Evolutionary conservation across 2,797 vertebrate genomes (phyloP).

Genomic region (Syngnathus rostellatus): DNA sequence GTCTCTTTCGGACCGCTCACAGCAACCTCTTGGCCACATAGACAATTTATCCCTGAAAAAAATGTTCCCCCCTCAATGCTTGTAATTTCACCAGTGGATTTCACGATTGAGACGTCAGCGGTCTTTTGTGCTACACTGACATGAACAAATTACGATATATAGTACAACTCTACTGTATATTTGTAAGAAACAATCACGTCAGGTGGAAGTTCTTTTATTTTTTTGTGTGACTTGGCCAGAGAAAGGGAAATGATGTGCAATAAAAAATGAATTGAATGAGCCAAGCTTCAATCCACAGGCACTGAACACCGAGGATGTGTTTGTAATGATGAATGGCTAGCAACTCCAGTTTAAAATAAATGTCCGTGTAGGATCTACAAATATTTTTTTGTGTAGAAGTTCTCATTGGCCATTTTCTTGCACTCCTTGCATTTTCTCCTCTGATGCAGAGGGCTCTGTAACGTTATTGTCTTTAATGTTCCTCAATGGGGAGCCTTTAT

Average conservation of each 20-base stretch:
- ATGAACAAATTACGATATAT: neutral
- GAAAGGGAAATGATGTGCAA: conserved; percentile 65
- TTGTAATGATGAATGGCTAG: neutral
- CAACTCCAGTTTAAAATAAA: conserved; percentile 2
- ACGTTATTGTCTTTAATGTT: conserved; percentile 39
- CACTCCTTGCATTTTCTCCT: conserved; percentile 80
- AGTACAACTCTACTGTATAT: neutral
- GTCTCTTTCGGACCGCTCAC: neutral
- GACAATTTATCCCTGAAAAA: no score
- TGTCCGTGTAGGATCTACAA: conserved; percentile 25
- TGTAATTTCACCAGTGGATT: neutral
- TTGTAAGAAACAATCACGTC: conserved; percentile 16
- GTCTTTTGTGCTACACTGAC: neutral
- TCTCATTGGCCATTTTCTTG: conserved; percentile 69
- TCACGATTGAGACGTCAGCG: neutral
- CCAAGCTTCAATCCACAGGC: conserved; percentile 58
- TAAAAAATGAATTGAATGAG: conserved; percentile 56
- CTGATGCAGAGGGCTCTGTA: conserved; percentile 84
- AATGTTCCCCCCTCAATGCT: neutral
- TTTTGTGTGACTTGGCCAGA: conserved; percentile 52
- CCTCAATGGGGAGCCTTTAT: conserved; percentile 34
- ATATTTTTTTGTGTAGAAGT: conserved; percentile 20
- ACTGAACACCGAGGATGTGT: conserved; percentile 43
- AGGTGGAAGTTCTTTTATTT: conserved; percentile 68
- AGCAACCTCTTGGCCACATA: conserved; percentile 13